Evolutionary conservation across 2,888 invertebrate species (phyloP).

Genomic region (Mellilla xanthometata): DNA sequence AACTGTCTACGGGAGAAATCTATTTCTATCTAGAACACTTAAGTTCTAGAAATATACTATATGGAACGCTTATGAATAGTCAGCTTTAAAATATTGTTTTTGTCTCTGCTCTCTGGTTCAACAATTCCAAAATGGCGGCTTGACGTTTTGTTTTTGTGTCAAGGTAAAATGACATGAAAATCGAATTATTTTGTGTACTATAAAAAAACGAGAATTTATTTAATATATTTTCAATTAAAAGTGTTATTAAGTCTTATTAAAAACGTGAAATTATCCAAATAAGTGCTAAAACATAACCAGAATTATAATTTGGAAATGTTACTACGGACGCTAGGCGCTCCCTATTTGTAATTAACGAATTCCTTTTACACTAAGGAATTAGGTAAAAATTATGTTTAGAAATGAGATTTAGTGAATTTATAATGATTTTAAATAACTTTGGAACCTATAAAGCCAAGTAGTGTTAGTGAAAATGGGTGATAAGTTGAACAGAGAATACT

Average conservation of each 20-base stretch:
- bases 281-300: not conserved
- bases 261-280: not conserved
- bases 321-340: slow-evolving; percentile 58
- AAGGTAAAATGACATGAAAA: slow-evolving; percentile 54
- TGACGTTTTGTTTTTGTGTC: slow-evolving; percentile 53
- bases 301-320: slow-evolving; percentile 44
- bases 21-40: no score
- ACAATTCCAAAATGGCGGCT: slow-evolving; percentile 39
- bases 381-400: slow-evolving; percentile 11
- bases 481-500: slow-evolving; percentile 71
- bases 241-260: not conserved
- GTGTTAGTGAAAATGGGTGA: slow-evolving; percentile 65
- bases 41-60: no score
- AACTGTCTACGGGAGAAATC: no score
- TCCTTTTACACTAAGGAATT: not conserved
- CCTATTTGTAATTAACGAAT: slow-evolving; percentile 20
- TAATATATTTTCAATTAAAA: not conserved
- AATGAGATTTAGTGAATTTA: slow-evolving; percentile 37
- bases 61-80: no score
- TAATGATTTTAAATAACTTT: slow-evolving; percentile 39
- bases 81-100: no score
- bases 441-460: slow-evolving; percentile 41
- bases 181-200: slow-evolving; percentile 8
- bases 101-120: no score
- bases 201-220: slow-evolving; percentile 3